A percentile compares a stretch with the other conserved stretches of the same genome.
Conservation (phyloP, 2,888 invertebrate genomes). For the Tinea trinotella region DNA sequence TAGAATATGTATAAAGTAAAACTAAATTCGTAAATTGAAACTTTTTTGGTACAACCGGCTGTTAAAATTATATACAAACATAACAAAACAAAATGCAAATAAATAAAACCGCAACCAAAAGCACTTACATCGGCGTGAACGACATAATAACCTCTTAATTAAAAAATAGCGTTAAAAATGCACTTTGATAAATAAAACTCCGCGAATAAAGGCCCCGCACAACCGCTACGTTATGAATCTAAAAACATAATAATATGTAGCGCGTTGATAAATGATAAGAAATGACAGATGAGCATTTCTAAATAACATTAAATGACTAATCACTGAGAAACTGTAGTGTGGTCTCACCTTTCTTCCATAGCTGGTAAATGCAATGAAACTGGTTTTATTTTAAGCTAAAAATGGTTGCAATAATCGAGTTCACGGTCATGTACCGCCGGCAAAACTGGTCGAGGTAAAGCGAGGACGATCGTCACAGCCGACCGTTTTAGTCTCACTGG, state of each 20-base stretch:
- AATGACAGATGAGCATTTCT: constrained; percentile 21
- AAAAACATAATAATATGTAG: constrained; percentile 22
- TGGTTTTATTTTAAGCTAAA: constrained; percentile 16
- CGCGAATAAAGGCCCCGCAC: too few species aligned
- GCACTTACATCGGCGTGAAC: constrained; percentile 65
- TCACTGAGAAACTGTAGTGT: too few species aligned
- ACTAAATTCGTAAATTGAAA: too few species aligned
- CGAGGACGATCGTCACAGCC: background rate
- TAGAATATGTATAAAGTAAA: too few species aligned
- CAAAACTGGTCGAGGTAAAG: background rate
- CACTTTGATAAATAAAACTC: background rate
- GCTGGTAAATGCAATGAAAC: constrained; percentile 10
- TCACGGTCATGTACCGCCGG: constrained; percentile 8
- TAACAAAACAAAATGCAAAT: constrained; percentile 19
- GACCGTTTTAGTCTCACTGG: background rate
- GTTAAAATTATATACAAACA: too few species aligned
- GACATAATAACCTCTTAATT: constrained; percentile 45
- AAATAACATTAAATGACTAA: background rate
- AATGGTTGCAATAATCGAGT: constrained; percentile 12
- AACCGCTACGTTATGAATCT: background rate
- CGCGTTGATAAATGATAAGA: constrained; percentile 36
- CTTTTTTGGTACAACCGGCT: too few species aligned
- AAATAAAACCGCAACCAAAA: constrained; percentile 27
- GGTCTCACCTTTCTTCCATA: constrained; percentile 24
- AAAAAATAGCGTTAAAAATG: background rate